phyloP scores from a whole-genome alignment of 2,113 vertebrate genomes.

The Urocitellus parryii region DNA sequence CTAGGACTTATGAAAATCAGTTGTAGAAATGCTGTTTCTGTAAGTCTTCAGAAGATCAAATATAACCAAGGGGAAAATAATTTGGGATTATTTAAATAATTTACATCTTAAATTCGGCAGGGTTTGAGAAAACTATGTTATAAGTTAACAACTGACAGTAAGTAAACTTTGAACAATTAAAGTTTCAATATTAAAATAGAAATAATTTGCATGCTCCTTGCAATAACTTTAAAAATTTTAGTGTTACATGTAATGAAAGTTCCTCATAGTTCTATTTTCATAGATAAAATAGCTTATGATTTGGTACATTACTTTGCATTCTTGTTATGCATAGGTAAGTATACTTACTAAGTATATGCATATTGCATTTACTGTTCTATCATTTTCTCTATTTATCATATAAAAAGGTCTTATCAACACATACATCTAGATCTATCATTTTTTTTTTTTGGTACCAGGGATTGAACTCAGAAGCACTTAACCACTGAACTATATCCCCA shows the following conservation, averaged over 20 bases:
- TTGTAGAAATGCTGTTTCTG: background rate
- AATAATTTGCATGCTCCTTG: background rate
- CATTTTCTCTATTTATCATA: background rate
- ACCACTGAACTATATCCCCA: too few relatives aligned
- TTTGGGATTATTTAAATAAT: background rate
- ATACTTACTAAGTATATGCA: background rate
- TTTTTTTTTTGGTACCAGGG: too few relatives aligned
- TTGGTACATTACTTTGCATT: background rate
- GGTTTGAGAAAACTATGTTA: background rate
- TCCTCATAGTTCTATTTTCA: background rate
- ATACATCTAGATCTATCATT: background rate
- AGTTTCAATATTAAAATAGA: background rate
- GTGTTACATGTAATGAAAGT: background rate
- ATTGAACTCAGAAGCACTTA: too few relatives aligned
- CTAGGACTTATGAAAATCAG: background rate
- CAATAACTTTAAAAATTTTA: background rate
- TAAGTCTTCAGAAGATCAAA: background rate
- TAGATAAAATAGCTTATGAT: background rate
- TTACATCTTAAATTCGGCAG: background rate
- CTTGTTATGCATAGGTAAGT: background rate
- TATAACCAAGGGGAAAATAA: background rate
- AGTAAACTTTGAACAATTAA: slow-evolving; percentile 20
- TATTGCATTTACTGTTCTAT: background rate
- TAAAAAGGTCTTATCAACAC: background rate
- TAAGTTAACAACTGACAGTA: background rate